Conservation (phyloP, 1,140 invertebrate species). For the Dolichoris vasculosae region DNA sequence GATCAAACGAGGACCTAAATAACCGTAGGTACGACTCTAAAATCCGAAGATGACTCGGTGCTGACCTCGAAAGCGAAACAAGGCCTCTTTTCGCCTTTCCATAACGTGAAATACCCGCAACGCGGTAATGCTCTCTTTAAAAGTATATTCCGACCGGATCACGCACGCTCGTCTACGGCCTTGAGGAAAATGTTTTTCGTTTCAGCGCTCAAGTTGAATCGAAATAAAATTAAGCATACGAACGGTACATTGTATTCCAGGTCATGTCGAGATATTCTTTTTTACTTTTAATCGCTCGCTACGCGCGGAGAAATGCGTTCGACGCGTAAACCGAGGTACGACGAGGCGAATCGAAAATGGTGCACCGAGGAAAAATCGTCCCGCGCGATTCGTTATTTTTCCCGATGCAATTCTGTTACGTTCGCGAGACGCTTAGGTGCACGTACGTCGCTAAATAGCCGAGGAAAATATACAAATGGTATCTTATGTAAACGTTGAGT, state of each 20-base stretch:
- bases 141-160: background rate
- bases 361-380: too few relatives aligned
- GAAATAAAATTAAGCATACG: constrained; percentile 4
- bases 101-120: background rate
- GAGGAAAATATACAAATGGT: too few relatives aligned
- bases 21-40: background rate
- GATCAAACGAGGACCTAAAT: background rate
- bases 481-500: too few relatives aligned
- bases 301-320: too few relatives aligned
- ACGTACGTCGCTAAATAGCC: too few relatives aligned
- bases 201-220: background rate
- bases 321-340: too few relatives aligned
- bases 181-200: constrained; percentile 14
- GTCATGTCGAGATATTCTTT: background rate
- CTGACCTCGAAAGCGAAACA: constrained; percentile 43
- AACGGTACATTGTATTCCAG: constrained; percentile 17
- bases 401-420: too few relatives aligned
- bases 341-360: too few relatives aligned
- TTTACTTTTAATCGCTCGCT: background rate
- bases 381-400: too few relatives aligned
- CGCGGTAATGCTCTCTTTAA: constrained; percentile 11
- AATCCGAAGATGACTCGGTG: constrained; percentile 35
- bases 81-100: constrained; percentile 32
- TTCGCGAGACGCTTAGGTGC: too few relatives aligned
- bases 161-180: background rate